A percentile compares a stretch with the other conserved stretches of the same genome.
These are phyloP conservation scores for Hirtodrosophila cameraria DNA, from an alignment of 2,888 invertebrate species.

Conservation along the genomic window DNA sequence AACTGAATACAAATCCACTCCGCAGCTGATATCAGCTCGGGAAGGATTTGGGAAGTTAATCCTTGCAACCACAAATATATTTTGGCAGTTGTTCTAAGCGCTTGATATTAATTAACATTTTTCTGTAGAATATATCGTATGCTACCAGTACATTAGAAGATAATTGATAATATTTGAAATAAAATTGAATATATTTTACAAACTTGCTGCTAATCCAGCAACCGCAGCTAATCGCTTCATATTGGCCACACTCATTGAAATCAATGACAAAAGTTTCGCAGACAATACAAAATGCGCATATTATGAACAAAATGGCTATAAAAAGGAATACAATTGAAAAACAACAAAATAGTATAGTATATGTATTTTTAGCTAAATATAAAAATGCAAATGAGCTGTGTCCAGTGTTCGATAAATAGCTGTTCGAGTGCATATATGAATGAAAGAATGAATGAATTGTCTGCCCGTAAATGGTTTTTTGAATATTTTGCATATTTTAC, in stretches of 20 bases:
- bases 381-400: constrained; percentile 33
- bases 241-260: constrained; percentile 14
- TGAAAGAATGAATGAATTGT: constrained; percentile 16
- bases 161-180: constrained; percentile 1
- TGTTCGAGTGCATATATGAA: constrained; percentile 6
- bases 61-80: too few relatives aligned
- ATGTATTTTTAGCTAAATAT: constrained; percentile 3
- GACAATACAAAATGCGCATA: constrained; percentile 10
- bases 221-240: constrained; percentile 26
- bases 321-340: constrained; percentile 11
- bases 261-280: constrained; percentile 14
- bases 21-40: too few relatives aligned
- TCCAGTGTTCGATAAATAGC: constrained; percentile 31
- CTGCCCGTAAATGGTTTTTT: constrained; percentile 11
- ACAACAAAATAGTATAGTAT: constrained; percentile 9
- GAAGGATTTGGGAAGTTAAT: too few relatives aligned
- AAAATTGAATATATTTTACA: neutral
- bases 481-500: constrained; percentile 24
- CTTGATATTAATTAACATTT: too few relatives aligned
- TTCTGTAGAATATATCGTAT: neutral
- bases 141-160: neutral
- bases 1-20: too few relatives aligned
- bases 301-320: constrained; percentile 7
- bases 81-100: too few relatives aligned
- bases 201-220: constrained; percentile 10